Conservation (phyloP, 2,113 vertebrate genomes). For the Ochotona princeps region DNA sequence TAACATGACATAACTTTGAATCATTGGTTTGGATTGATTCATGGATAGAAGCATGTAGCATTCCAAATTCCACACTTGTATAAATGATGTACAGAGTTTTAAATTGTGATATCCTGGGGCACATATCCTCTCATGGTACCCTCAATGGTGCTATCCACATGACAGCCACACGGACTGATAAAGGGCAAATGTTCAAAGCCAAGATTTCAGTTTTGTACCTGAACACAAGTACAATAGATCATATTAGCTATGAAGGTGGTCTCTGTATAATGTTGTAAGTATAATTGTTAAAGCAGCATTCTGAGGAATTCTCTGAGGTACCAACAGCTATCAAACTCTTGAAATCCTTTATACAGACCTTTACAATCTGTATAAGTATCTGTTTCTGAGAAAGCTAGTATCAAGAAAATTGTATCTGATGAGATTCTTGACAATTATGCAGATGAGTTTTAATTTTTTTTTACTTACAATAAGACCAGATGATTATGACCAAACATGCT, state of each 20-base stretch:
- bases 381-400: constrained; percentile 83
- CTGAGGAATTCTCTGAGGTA: constrained; percentile 82
- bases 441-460: constrained; percentile 85
- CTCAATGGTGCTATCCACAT: not conserved
- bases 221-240: constrained; percentile 81
- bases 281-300: constrained; percentile 86
- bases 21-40: not conserved
- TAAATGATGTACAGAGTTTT: not conserved
- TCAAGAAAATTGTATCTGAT: constrained; percentile 83
- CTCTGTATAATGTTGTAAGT: constrained; percentile 82
- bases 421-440: constrained; percentile 82
- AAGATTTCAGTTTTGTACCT: constrained; percentile 84
- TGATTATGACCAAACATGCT: constrained; percentile 85
- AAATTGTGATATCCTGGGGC: too few relatives aligned
- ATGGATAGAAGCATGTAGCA: not conserved
- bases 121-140: not conserved
- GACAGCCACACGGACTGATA: not conserved
- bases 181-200: constrained; percentile 80
- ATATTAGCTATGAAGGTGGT: constrained; percentile 74
- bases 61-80: not conserved
- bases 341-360: constrained; percentile 85
- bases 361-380: constrained; percentile 84
- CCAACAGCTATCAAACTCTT: constrained; percentile 85
- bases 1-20: not conserved
- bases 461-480: constrained; percentile 85